Base-by-base conservation (phyloP, 2,797 vertebrate genomes). In the Betta splendens region DNA sequence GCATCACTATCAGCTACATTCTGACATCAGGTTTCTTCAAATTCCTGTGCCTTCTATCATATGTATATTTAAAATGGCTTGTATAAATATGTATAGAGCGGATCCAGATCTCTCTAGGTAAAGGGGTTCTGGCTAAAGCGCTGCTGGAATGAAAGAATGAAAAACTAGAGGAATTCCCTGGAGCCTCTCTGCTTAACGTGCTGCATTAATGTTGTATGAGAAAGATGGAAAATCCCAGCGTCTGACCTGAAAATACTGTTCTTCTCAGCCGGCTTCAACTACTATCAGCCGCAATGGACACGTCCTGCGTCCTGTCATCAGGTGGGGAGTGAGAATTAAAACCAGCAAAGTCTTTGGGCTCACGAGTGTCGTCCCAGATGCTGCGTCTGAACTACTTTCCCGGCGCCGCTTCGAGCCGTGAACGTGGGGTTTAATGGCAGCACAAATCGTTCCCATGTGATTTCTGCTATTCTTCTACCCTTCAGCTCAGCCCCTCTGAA, bases 181-280 rank as follows among this genome's bases (percentile, higher is more conserved):
- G 65, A 57, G 69, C 60, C 29, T 47, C 42, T 6, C 3, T 25
- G 37, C 32, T 32, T 70, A 55, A 57, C 25, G 1, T 28, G 46
- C 50, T 53, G 54, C 62, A 22, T 76, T 73, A 76, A 58, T 67
- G 12, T 60, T 72, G 54, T 9, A 76, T 76, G 31, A 36, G 6
- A 10, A 43, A 37, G 48, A 62, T 33, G 64, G 16, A 38, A 25
- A 13, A 65, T 58, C 64, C 47, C 60, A 42, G 60, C 39, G 10
- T 39, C 58, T 39, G 47, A 42, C 63, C 33, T 53, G 51, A 44
- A 75, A 69, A 63, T 40, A 22, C 48, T 20, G 20, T n/a, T 18
- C 47, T 31, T 53, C 60, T 63, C 39, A 9, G 67, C 59, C 64
- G 42, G 7, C 37, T 47, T 36, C 35, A 0, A 15, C 4, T 3